Evolutionary conservation across 2,888 invertebrate species (phyloP).

Genomic region (Netelia fuscicornis): DNA sequence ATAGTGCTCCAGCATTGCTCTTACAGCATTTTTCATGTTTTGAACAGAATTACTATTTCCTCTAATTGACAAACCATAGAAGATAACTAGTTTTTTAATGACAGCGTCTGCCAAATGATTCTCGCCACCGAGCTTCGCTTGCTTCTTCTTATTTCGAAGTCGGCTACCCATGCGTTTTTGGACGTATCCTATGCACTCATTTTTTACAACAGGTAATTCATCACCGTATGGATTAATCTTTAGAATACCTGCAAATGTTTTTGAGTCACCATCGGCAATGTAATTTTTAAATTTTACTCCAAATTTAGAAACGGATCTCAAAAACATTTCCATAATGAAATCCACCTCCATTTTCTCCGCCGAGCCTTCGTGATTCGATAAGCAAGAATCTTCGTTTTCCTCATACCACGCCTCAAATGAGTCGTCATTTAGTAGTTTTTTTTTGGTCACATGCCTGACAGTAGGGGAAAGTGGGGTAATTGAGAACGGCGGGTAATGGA

Average conservation of each 20-base stretch:
- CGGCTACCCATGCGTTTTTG: not conserved
- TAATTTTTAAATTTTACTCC: not conserved
- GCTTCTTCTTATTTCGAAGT: slow-evolving; percentile 22
- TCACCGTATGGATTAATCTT: not conserved
- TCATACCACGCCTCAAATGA: not conserved
- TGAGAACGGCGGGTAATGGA: too few species aligned
- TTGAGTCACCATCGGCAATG: not conserved
- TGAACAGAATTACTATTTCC: slow-evolving; percentile 26
- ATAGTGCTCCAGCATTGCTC: not conserved
- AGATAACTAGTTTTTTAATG: slow-evolving; percentile 43
- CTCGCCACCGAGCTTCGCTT: slow-evolving; percentile 41
- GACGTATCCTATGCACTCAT: not conserved
- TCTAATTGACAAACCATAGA: slow-evolving; percentile 41
- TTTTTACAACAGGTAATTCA: not conserved
- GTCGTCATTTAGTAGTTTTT: not conserved
- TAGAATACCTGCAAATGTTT: not conserved
- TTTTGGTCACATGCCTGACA: not conserved
- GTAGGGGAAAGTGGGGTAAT: not conserved
- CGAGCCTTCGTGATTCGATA: not conserved
- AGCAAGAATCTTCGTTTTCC: not conserved
- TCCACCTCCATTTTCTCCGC: not conserved
- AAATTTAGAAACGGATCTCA: not conserved
- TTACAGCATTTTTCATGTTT: not conserved
- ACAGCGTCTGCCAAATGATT: slow-evolving; percentile 28
- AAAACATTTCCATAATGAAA: not conserved